Evolutionary conservation across 2,888 invertebrate species (phyloP), one percentile per base, ranked within the genome.

Genomic region (Pseudeuparius sepicola): DNA sequence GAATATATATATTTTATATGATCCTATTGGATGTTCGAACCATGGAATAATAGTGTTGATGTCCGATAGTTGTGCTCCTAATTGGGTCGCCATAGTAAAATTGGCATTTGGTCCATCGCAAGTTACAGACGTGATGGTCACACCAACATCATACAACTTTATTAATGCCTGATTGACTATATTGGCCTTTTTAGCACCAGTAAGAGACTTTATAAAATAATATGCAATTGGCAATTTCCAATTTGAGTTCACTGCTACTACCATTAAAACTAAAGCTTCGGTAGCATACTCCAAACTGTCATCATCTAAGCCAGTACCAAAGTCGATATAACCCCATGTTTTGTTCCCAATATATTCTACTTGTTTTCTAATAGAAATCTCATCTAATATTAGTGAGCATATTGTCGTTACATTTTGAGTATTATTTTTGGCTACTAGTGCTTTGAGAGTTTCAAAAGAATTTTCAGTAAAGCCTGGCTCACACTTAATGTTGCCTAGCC

Each of bases 201-300:
- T 38, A 12, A 42, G 14, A 10, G 18, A 13, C 28, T 39, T 36
- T 15, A 41, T 43, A 6, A 47, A 39, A 36, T 36, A 42, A 31
- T 47, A 47, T 10, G 37, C 42, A n/a, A 45, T 33, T 5, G 43
- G 45, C n/a, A 47, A 13, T 34, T 47, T 47, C 43, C 45, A 44
- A 9, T 34, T 12, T 6, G 11, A 10, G 11, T 43, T 38, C 4
- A 36, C 12, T 11, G 36, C 26, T 15, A 45, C 45, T 12, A 42
- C 41, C 43, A 45, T 36, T 9, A 45, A 24, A 10, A 42, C 42
- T 7, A 42, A 23, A 6, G 36, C 47, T 23, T 45, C 33, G n/a
- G 30, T 38, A 7, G 46, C 41, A 28, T 6, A 15, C 18, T 37
- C 14, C 9, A 40, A 16, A 12, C 11, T 12, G 20, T 38, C 32